Evolutionary conservation across 1,140 invertebrate genomes (phyloP).

Genomic region (Lepidotrigona ventralis): DNA sequence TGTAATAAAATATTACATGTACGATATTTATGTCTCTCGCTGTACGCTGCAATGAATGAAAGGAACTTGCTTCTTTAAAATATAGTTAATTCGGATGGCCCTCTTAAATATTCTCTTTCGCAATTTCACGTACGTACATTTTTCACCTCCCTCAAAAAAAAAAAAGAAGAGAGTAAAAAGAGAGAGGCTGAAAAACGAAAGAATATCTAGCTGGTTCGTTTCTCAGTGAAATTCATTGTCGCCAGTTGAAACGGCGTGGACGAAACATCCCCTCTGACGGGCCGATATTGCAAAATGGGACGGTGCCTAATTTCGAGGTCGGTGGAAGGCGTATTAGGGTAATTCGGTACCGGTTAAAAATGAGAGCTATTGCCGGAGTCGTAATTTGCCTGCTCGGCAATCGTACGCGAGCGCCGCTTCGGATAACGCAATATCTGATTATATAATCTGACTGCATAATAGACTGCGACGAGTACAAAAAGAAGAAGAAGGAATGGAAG

Average conservation of each 20-base stretch:
- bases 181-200: not conserved
- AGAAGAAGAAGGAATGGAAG: too few relatives aligned
- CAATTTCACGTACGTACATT: too few relatives aligned
- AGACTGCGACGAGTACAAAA: conserved; percentile 3
- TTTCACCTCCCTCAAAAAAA: too few relatives aligned
- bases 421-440: conserved; percentile 27
- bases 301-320: not conserved
- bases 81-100: too few relatives aligned
- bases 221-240: not conserved
- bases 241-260: not conserved
- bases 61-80: too few relatives aligned
- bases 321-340: not conserved
- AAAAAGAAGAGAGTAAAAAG: too few relatives aligned
- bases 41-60: too few relatives aligned
- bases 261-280: not conserved
- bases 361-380: conserved; percentile 10
- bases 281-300: not conserved
- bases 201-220: not conserved
- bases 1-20: too few relatives aligned
- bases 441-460: conserved; percentile 31
- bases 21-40: too few relatives aligned
- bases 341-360: not conserved
- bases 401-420: not conserved
- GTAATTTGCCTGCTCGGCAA: conserved; percentile 30
- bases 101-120: too few relatives aligned